phyloP scores from a whole-genome alignment of 2,113 vertebrate species.

The Aleadryas rufinucha region DNA sequence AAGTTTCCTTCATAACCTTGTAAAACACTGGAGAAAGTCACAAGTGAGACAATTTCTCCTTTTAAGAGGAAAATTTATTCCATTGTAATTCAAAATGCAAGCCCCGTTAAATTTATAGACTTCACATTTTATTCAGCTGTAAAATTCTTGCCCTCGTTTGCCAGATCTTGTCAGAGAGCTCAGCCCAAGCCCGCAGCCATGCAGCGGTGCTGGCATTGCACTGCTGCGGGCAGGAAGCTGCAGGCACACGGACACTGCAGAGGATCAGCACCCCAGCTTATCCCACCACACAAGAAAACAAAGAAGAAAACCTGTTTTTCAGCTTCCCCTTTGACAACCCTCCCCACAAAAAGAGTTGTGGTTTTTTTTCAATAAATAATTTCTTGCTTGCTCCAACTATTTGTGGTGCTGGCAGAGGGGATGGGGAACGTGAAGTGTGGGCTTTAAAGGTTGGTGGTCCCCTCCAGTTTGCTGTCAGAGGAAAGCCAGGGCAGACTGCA shows the following conservation, averaged over 20 bases:
- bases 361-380: not conserved
- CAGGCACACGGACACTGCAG: not conserved
- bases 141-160: constrained; percentile 6
- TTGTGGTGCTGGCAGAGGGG: not conserved
- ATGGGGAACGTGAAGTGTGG: not conserved
- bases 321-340: not conserved
- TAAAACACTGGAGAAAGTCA: constrained; percentile 27
- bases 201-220: not conserved
- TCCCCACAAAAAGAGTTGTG: too few species aligned
- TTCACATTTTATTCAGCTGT: not conserved
- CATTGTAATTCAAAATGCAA: constrained; percentile 32
- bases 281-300: not conserved
- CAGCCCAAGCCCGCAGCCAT: not conserved
- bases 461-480: not conserved
- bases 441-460: not conserved
- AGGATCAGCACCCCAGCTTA: not conserved
- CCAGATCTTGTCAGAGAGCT: not conserved
- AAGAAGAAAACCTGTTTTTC: not conserved
- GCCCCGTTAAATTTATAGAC: not conserved
- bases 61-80: constrained; percentile 34
- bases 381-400: not conserved
- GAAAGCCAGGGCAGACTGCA: not conserved
- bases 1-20: constrained; percentile 30
- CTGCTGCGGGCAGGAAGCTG: not conserved
- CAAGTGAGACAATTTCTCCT: not conserved